Conservation (phyloP, 92 coral and sea anemone species). For the Metridium senile region DNA sequence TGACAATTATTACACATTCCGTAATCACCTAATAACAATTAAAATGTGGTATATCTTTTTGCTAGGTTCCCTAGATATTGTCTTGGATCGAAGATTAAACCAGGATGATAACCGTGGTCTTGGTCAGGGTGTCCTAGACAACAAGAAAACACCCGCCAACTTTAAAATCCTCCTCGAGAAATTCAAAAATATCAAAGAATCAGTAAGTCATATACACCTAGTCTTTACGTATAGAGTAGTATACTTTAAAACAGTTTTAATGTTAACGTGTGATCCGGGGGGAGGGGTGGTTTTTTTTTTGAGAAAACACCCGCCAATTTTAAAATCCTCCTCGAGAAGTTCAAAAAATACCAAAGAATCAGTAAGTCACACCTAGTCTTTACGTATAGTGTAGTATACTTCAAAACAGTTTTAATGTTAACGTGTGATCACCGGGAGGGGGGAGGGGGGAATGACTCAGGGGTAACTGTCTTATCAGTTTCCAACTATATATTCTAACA, state of each 20-base stretch:
- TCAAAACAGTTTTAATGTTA: too few species aligned
- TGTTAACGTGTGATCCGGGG: too few species aligned
- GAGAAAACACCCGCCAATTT: slow-evolving; percentile 86
- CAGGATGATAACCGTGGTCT: slow-evolving; percentile 98
- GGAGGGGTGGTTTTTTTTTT: background rate
- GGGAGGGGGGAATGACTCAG: too few species aligned
- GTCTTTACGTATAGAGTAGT: too few species aligned
- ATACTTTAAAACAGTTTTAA: too few species aligned
- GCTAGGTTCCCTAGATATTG: slow-evolving; percentile 81
- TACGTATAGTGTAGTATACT: too few species aligned
- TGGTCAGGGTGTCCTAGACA: slow-evolving; percentile 93
- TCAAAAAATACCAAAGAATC: slow-evolving; percentile 58
- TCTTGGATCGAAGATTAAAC: slow-evolving; percentile 81
- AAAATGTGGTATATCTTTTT: background rate
- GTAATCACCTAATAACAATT: too few species aligned
- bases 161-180: slow-evolving; percentile 80
- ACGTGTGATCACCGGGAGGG: too few species aligned
- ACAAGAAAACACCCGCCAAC: slow-evolving; percentile 86
- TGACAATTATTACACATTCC: too few species aligned
- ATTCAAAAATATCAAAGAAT: slow-evolving; percentile 59
- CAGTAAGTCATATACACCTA: slow-evolving; percentile 39
- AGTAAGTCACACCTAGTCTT: slow-evolving; percentile 39
- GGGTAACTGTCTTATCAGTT: too few species aligned
- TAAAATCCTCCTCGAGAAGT: slow-evolving; percentile 75
- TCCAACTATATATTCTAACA: too few species aligned